Percentiles rank a stretch among this genome's conserved stretches.
These are phyloP conservation scores for Agelaius tricolor DNA, from an alignment of 2,113 vertebrate species.

Conservation along the genomic window DNA sequence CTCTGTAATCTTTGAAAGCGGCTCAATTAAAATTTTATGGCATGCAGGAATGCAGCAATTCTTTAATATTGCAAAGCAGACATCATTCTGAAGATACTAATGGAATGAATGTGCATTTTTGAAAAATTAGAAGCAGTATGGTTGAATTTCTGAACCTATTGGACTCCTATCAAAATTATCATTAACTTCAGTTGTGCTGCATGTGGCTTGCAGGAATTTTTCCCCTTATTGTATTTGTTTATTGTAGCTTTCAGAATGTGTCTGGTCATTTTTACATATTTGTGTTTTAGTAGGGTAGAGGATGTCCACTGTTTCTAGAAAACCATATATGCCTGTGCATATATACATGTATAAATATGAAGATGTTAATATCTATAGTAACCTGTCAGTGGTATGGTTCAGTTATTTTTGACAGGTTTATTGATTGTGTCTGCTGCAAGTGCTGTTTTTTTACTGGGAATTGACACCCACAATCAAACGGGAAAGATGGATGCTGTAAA, in stretches of 20 bases:
- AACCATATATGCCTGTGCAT: neutral
- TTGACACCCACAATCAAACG: neutral
- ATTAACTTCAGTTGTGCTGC: neutral
- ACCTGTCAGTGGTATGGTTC: constrained; percentile 20
- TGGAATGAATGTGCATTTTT: neutral
- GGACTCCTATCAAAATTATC: neutral
- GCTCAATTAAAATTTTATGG: neutral
- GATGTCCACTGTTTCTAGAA: neutral
- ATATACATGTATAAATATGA: neutral
- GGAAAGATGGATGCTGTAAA: constrained; percentile 27
- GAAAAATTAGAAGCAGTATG: neutral
- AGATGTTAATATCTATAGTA: neutral
- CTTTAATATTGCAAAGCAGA: neutral
- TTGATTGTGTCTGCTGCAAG: constrained; percentile 40
- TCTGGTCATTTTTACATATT: neutral
- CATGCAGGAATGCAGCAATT: neutral
- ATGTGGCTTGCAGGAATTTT: neutral
- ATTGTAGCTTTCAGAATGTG: neutral
- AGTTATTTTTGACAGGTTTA: constrained; percentile 57
- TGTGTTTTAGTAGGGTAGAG: neutral
- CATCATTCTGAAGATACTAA: neutral
- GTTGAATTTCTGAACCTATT: neutral
- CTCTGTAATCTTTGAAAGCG: neutral
- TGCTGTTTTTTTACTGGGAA: neutral
- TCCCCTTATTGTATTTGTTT: neutral